phyloP scores from a whole-genome alignment of 2,113 vertebrate species.

The Pachycephala philippinensis region DNA sequence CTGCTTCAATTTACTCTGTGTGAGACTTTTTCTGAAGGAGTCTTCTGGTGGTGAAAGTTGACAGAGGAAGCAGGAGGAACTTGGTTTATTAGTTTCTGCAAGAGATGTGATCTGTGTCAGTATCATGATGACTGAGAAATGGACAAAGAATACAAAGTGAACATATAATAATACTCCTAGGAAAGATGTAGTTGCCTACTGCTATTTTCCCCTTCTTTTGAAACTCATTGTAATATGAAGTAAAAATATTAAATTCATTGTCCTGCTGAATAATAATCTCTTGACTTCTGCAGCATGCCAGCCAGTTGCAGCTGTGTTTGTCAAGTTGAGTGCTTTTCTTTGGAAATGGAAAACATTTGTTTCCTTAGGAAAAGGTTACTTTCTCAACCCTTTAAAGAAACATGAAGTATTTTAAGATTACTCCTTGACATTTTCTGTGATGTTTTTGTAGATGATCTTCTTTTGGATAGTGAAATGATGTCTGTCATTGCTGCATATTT shows the following conservation, averaged over 20 bases:
- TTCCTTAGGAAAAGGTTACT: neutral
- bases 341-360: neutral
- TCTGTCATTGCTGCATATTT: neutral
- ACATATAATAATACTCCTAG: neutral
- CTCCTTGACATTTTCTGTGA: neutral
- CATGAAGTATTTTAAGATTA: neutral
- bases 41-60: neutral
- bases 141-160: neutral
- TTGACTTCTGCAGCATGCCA: neutral
- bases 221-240: neutral
- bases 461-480: neutral
- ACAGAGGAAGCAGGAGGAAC: neutral
- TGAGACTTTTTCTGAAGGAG: neutral
- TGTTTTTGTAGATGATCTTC: neutral
- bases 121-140: neutral
- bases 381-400: neutral
- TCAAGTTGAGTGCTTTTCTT: neutral
- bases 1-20: neutral
- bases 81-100: neutral
- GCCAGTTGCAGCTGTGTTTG: neutral
- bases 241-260: neutral
- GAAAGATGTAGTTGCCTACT: neutral
- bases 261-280: neutral
- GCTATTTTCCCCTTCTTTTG: neutral
- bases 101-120: neutral